A percentile compares a stretch with the other conserved stretches of the same genome.
phyloP scores from a whole-genome alignment of 2,888 invertebrate genomes.

The Oligia fasciuncula region DNA sequence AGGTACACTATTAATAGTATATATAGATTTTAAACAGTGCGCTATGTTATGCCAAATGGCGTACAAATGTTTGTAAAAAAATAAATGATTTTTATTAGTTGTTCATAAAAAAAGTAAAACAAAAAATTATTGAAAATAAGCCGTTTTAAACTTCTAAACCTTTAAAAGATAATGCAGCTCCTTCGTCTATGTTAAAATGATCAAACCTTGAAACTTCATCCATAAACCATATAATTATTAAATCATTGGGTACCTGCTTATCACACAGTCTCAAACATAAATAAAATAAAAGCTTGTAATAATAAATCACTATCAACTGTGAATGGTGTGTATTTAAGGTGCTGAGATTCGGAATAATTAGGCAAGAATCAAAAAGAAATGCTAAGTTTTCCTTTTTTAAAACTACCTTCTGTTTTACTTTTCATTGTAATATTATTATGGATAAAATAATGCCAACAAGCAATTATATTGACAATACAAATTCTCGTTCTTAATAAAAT shows the following conservation, averaged over 20 bases:
- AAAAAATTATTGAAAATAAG: too few species aligned
- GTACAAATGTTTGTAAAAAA: neutral
- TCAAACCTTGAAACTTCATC: too few species aligned
- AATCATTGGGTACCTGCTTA: too few species aligned
- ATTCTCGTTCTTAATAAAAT: neutral
- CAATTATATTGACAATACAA: constrained; percentile 8
- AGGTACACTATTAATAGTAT: too few species aligned
- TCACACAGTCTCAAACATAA: neutral
- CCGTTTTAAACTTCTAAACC: too few species aligned
- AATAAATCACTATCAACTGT: neutral
- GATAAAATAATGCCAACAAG: neutral
- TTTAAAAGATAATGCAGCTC: too few species aligned
- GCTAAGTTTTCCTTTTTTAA: neutral
- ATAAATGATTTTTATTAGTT: too few species aligned
- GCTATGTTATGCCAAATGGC: too few species aligned
- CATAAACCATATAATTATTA: too few species aligned
- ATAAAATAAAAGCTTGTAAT: neutral
- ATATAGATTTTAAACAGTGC: too few species aligned
- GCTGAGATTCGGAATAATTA: neutral
- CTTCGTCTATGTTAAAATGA: too few species aligned
- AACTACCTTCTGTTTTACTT: neutral
- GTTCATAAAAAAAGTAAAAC: too few species aligned
- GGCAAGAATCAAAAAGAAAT: neutral
- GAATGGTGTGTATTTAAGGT: neutral
- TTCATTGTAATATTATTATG: neutral